These are phyloP conservation scores for Chrysemys picta DNA, from an alignment of 2,113 vertebrate species.

Conservation along the genomic window DNA sequence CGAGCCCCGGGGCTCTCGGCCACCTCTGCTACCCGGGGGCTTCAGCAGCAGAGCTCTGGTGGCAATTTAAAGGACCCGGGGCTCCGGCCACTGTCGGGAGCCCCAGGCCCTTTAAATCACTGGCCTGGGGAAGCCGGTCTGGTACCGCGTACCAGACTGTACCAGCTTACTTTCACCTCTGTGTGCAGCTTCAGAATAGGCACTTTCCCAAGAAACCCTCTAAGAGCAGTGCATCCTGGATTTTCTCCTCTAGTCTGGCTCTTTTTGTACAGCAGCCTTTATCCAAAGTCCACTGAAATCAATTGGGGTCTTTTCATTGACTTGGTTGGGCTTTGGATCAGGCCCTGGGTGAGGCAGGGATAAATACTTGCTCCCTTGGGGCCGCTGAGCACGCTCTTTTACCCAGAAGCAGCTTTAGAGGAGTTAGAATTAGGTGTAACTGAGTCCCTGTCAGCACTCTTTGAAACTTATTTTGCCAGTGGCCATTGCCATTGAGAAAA, in stretches of 20 bases:
- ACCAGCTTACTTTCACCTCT: too few species aligned
- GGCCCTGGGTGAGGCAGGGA: background rate
- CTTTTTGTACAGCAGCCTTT: too few species aligned
- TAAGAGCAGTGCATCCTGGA: background rate
- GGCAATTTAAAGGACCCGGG: too few species aligned
- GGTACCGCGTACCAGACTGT: too few species aligned
- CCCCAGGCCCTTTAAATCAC: too few species aligned
- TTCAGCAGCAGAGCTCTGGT: too few species aligned
- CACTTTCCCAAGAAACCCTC: background rate
- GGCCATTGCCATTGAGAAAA: background rate
- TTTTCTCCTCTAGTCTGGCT: background rate
- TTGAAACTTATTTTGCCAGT: background rate
- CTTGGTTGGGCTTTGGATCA: background rate
- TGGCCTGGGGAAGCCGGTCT: too few species aligned
- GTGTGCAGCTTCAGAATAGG: background rate
- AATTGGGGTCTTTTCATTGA: rapidly evolving
- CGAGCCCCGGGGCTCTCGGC: too few species aligned
- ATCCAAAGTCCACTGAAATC: background rate
- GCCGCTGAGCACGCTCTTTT: rapidly evolving
- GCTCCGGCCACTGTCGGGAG: too few species aligned
- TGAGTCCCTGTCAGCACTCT: background rate
- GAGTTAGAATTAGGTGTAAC: background rate
- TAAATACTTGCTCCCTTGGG: background rate
- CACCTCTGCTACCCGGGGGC: too few species aligned
- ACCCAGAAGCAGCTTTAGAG: background rate